phyloP scores from a whole-genome alignment of 2,113 vertebrate genomes.

The Crocuta crocuta region DNA sequence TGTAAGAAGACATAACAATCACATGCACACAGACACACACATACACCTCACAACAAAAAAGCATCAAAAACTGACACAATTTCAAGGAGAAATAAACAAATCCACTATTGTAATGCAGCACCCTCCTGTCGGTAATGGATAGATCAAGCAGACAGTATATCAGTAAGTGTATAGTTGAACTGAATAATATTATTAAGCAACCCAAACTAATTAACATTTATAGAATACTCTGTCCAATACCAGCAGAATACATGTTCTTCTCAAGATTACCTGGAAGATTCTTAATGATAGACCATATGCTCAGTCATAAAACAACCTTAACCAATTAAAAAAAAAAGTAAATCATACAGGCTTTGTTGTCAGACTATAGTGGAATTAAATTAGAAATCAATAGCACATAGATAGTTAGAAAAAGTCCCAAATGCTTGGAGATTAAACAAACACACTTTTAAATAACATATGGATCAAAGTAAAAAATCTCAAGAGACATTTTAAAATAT shows the following conservation, averaged over 20 bases:
- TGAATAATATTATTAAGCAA: neutral
- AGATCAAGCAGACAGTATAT: neutral
- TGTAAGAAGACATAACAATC: neutral
- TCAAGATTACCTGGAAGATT: neutral
- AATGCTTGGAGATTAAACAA: neutral
- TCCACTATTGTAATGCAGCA: neutral
- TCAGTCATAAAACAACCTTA: neutral
- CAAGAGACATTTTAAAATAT: neutral
- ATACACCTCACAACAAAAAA: neutral
- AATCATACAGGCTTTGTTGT: neutral
- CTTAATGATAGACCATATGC: neutral
- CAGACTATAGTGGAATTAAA: neutral
- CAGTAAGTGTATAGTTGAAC: neutral
- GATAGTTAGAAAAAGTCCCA: neutral
- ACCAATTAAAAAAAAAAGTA: neutral
- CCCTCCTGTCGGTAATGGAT: neutral
- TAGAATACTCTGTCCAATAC: neutral
- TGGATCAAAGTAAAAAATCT: neutral
- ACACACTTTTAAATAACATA: neutral
- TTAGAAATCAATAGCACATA: neutral
- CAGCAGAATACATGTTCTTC: neutral
- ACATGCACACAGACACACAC: neutral
- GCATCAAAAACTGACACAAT: neutral
- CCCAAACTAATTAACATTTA: neutral
- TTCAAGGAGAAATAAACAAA: neutral